Conservation (phyloP, 2,113 vertebrate genomes). For the Fregata magnificens region DNA sequence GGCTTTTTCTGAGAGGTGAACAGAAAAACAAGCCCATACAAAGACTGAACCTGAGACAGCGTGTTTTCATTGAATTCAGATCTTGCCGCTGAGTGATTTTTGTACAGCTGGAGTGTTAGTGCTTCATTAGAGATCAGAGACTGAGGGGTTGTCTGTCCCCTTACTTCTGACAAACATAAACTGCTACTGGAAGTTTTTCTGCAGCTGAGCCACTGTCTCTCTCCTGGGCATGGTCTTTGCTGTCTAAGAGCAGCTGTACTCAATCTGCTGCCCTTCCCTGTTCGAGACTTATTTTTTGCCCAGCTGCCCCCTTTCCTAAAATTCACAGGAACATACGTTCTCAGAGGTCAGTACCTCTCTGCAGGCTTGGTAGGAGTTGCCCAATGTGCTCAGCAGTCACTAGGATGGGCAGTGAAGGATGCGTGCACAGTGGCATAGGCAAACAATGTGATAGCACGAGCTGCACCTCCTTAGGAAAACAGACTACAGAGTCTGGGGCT, state of each 20-base stretch:
- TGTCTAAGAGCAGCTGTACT: neutral
- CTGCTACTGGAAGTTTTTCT: neutral
- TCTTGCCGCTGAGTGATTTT: neutral
- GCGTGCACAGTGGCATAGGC: too few relatives aligned
- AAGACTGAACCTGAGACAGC: neutral
- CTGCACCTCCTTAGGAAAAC: neutral
- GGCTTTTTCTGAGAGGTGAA: neutral
- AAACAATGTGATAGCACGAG: fast-evolving
- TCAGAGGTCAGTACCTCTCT: neutral
- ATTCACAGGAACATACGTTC: neutral
- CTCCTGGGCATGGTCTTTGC: neutral
- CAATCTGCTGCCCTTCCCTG: neutral
- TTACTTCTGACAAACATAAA: neutral
- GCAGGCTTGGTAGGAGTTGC: neutral
- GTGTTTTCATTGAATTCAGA: neutral
- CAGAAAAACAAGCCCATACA: neutral
- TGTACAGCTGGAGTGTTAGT: neutral
- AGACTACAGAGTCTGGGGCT: neutral
- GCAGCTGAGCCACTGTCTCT: neutral
- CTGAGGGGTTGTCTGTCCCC: neutral
- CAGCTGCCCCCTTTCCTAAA: neutral
- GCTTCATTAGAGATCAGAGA: neutral
- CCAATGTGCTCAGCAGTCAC: neutral
- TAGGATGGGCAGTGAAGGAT: neutral
- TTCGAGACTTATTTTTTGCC: neutral